These are phyloP conservation scores for Thalassoma bifasciatum DNA, from an alignment of 2,113 vertebrate species.

Conservation along the genomic window DNA sequence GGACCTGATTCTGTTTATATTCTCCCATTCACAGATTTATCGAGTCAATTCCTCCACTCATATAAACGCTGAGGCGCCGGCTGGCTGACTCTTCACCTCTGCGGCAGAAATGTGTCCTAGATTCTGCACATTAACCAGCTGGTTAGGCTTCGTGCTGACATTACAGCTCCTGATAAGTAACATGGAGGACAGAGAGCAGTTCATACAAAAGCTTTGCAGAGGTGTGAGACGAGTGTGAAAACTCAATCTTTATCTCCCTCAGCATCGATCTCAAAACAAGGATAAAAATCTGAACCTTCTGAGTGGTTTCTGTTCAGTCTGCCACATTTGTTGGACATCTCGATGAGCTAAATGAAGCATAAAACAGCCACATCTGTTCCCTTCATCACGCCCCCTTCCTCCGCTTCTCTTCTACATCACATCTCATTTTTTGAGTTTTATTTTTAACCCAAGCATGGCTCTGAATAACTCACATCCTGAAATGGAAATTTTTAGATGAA, in stretches of 20 bases:
- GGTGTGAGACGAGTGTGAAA: background rate
- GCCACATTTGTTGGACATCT: background rate
- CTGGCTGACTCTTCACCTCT: conserved; percentile 34
- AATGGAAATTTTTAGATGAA: conserved; percentile 63
- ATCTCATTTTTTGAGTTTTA: conserved; percentile 42
- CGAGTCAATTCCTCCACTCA: conserved; percentile 36
- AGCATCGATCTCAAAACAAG: background rate
- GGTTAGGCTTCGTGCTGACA: conserved; percentile 23
- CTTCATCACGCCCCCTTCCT: conserved; percentile 1
- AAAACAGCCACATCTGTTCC: conserved; percentile 39
- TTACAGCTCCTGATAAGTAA: conserved; percentile 4
- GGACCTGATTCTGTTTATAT: conserved; percentile 39
- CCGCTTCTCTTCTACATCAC: conserved; percentile 16
- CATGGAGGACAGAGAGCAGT: background rate
- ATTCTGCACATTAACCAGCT: conserved; percentile 36
- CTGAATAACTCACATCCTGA: conserved; percentile 61
- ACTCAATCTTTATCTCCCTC: background rate
- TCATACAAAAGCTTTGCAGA: background rate
- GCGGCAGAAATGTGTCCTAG: conserved; percentile 45
- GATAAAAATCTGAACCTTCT: conserved; percentile 2
- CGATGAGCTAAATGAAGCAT: conserved; percentile 17
- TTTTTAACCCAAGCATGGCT: conserved; percentile 52
- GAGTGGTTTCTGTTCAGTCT: background rate
- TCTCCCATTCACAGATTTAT: conserved; percentile 47
- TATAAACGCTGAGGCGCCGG: conserved; percentile 32